A percentile compares a stretch with the other conserved stretches of the same genome.
phyloP scores from a whole-genome alignment of 2,797 vertebrate species.

The Sebastes oblongus region DNA sequence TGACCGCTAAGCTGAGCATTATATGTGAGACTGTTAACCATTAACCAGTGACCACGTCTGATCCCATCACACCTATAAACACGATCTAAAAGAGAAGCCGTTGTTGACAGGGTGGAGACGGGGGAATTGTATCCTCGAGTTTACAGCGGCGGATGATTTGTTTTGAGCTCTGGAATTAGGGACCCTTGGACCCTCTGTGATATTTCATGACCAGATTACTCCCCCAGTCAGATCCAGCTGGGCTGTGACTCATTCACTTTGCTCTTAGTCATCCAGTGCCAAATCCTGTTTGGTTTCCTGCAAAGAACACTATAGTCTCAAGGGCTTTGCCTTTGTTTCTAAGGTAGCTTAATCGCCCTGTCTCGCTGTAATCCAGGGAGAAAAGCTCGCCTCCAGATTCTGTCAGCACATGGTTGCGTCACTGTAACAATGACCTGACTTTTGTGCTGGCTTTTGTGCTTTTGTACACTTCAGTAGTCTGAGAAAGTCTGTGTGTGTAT shows the following conservation, averaged over 20 bases:
- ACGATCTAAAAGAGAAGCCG: background rate
- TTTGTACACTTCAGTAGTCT: background rate
- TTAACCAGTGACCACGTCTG: slow-evolving; percentile 18
- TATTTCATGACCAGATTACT: slow-evolving; percentile 38
- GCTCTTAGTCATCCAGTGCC: slow-evolving; percentile 54
- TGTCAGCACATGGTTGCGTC: slow-evolving; percentile 4
- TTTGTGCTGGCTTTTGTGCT: background rate
- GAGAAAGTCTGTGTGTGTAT: background rate
- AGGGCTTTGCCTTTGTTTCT: slow-evolving; percentile 25
- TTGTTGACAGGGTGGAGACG: background rate
- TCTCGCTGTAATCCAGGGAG: slow-evolving; percentile 21
- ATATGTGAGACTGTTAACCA: slow-evolving; percentile 11
- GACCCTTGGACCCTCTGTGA: slow-evolving; percentile 26
- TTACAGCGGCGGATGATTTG: slow-evolving; percentile 22
- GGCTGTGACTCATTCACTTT: slow-evolving; percentile 56
- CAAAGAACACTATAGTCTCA: background rate
- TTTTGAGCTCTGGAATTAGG: slow-evolving; percentile 26
- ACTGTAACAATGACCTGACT: background rate
- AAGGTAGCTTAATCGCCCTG: background rate
- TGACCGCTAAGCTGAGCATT: background rate
- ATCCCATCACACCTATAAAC: background rate
- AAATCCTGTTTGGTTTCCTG: slow-evolving; percentile 52
- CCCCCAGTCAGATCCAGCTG: slow-evolving; percentile 39
- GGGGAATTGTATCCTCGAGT: slow-evolving; percentile 4
- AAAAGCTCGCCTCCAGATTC: background rate